Evolutionary conservation across 35 echinoderm and acorn worm genomes (phyloP).

Genomic region (Diadema setosum): DNA sequence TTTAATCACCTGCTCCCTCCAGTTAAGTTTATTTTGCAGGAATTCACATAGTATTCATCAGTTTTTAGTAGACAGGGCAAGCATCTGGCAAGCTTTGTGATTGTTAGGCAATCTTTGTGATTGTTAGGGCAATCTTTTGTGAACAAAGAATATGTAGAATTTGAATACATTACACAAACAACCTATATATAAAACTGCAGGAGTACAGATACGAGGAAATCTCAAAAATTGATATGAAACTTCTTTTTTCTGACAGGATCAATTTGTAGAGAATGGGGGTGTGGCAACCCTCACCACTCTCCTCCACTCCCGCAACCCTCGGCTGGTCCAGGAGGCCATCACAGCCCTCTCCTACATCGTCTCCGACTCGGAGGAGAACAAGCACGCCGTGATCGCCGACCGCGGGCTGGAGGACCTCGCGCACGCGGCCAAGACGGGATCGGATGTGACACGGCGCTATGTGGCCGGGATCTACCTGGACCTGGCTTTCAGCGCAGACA

Average conservation of each 20-base stretch:
- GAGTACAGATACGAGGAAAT: too few relatives aligned
- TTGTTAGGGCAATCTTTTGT: too few relatives aligned
- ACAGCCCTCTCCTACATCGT: constrained; percentile 93
- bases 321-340: constrained; percentile 84
- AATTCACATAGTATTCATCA: too few relatives aligned
- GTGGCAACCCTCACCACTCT: constrained; percentile 79
- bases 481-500: constrained; percentile 76
- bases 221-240: too few relatives aligned
- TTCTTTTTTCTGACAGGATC: constrained; percentile 41
- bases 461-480: constrained; percentile 86
- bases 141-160: too few relatives aligned
- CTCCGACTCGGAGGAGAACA: constrained; percentile 91
- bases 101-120: too few relatives aligned
- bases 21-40: too few relatives aligned
- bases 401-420: constrained; percentile 84
- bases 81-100: too few relatives aligned
- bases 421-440: constrained; percentile 71
- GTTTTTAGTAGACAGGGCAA: too few relatives aligned
- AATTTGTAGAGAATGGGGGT: constrained; percentile 89
- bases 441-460: constrained; percentile 43
- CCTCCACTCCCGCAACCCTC: constrained; percentile 57
- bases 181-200: too few relatives aligned
- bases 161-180: too few relatives aligned
- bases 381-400: constrained; percentile 67
- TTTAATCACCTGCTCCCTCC: too few relatives aligned